Percentiles rank a stretch among this genome's conserved stretches.
phyloP scores from a whole-genome alignment of 2,113 vertebrate species.

The Accipiter cooperii region DNA sequence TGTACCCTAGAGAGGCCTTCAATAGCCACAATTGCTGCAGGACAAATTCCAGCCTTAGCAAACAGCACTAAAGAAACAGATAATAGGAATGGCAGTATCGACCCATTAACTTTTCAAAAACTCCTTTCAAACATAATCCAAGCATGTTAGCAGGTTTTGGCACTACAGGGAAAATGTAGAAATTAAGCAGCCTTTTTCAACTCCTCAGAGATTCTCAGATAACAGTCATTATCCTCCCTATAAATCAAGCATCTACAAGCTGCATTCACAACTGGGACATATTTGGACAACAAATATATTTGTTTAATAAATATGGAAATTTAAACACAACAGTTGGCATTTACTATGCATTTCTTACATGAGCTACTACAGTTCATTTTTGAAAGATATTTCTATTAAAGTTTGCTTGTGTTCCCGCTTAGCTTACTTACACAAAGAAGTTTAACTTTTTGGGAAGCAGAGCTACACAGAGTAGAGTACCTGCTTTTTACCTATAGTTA shows the following conservation, averaged over 20 bases:
- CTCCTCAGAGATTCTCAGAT: background rate
- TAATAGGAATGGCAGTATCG: background rate
- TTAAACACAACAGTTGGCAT: background rate
- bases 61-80: background rate
- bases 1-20: background rate
- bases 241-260: background rate
- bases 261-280: background rate
- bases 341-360: background rate
- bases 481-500: background rate
- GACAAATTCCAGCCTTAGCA: background rate
- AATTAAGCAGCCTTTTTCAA: background rate
- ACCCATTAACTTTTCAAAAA: background rate
- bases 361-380: background rate
- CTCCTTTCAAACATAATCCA: background rate
- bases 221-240: background rate
- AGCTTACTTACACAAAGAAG: background rate
- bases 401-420: background rate
- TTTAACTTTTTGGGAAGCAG: background rate
- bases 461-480: background rate
- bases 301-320: slow-evolving; percentile 22
- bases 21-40: background rate
- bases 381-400: background rate
- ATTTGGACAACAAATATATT: background rate
- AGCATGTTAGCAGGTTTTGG: background rate
- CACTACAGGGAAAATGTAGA: background rate